Conservation (phyloP, 2,797 vertebrate species). For the Pseudotriccus pelzelni region DNA sequence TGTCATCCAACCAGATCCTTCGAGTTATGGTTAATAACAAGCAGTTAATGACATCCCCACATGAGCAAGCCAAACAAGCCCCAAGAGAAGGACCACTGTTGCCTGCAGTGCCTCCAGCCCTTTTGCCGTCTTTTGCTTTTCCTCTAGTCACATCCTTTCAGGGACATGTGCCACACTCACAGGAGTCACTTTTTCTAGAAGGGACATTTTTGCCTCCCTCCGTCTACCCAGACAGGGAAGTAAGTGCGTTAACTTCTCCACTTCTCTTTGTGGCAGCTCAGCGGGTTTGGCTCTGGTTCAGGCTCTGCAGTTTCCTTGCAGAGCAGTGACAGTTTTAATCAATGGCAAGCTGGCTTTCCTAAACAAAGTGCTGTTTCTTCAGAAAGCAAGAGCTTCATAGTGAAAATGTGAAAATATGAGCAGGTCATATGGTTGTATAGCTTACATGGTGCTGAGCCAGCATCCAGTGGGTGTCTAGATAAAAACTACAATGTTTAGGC, state of each 20-base stretch:
- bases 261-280: conserved; percentile 1
- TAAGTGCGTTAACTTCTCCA: neutral
- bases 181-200: neutral
- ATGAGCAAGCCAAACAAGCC: neutral
- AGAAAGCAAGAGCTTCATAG: neutral
- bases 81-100: neutral
- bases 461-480: neutral
- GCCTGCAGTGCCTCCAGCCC: neutral
- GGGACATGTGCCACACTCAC: accelerated
- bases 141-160: neutral
- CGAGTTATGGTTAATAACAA: neutral
- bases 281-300: conserved; percentile 17
- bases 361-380: conserved; percentile 2
- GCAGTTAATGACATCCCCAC: neutral
- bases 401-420: neutral
- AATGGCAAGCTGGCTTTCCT: neutral
- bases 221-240: neutral
- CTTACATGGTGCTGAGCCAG: neutral
- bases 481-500: neutral
- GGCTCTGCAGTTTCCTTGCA: neutral
- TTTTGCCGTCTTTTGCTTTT: neutral
- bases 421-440: neutral
- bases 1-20: neutral
- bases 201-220: neutral
- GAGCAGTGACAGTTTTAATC: neutral